phyloP scores from a whole-genome alignment of 2,888 invertebrate genomes.

The Andrena camellia region DNA sequence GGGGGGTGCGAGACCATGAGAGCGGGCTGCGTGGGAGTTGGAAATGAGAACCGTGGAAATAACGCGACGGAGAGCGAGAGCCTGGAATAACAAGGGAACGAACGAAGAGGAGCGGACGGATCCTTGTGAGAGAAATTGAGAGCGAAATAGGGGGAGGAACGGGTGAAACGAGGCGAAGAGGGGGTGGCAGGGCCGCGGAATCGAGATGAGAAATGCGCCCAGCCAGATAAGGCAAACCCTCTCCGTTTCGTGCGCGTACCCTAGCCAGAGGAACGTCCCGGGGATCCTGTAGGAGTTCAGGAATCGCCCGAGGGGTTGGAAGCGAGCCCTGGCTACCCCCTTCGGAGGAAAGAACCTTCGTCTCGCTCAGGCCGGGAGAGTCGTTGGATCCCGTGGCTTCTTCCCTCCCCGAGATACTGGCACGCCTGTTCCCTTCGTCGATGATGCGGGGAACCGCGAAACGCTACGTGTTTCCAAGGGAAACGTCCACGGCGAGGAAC shows the following conservation, averaged over 20 bases:
- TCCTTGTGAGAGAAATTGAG: slow-evolving; percentile 29
- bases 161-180: slow-evolving; percentile 4
- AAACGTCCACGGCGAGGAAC: slow-evolving; percentile 44
- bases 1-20: slow-evolving; percentile 5
- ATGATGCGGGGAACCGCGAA: slow-evolving; percentile 30
- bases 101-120: neutral
- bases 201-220: slow-evolving; percentile 65
- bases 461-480: slow-evolving; percentile 47
- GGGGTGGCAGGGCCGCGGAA: slow-evolving; percentile 11
- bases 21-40: neutral
- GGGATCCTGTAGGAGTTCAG: slow-evolving; percentile 56
- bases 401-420: slow-evolving; percentile 2
- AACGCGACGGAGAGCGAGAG: slow-evolving; percentile 17
- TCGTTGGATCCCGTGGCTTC: neutral
- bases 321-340: slow-evolving; percentile 28
- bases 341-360: slow-evolving; percentile 5
- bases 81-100: slow-evolving; percentile 3
- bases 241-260: slow-evolving; percentile 67
- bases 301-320: slow-evolving; percentile 57
- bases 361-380: neutral
- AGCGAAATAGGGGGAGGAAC: slow-evolving; percentile 20
- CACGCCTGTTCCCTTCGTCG: slow-evolving; percentile 41
- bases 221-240: slow-evolving; percentile 75
- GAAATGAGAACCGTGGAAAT: slow-evolving; percentile 5
- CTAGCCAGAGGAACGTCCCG: slow-evolving; percentile 58